These are phyloP conservation scores for Eucidaris tribuloides DNA, from an alignment of 35 echinoderm and acorn worm genomes.

Conservation along the genomic window DNA sequence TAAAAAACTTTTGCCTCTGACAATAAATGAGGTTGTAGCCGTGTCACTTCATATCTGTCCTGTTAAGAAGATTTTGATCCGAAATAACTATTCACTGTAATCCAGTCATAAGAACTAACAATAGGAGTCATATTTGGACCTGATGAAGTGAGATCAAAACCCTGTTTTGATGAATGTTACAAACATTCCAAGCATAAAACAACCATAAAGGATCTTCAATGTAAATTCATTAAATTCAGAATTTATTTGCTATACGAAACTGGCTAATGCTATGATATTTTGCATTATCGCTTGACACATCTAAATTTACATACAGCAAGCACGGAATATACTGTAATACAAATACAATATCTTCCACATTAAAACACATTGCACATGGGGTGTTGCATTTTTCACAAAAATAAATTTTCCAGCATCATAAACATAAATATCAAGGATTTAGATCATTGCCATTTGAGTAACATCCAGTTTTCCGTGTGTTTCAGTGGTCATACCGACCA, in stretches of 20 bases:
- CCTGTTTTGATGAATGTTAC: background rate
- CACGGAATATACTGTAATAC: too few species aligned
- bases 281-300: too few species aligned
- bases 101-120: background rate
- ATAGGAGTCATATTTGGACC: background rate
- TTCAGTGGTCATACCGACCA: too few species aligned
- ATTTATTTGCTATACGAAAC: conserved; percentile 31
- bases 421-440: too few species aligned
- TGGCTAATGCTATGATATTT: background rate
- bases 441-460: too few species aligned
- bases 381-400: too few species aligned
- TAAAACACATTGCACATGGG: too few species aligned
- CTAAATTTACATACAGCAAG: too few species aligned
- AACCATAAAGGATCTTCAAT: conserved; percentile 8
- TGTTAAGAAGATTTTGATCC: background rate
- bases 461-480: too few species aligned
- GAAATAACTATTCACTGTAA: conserved; percentile 28
- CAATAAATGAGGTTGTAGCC: conserved; percentile 11
- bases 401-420: too few species aligned
- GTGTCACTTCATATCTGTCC: conserved; percentile 29
- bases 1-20: conserved; percentile 18
- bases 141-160: background rate
- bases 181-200: conserved; percentile 20
- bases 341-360: too few species aligned
- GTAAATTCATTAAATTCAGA: conserved; percentile 9